Evolutionary conservation across 2,888 invertebrate genomes (phyloP), one percentile per base, ranked within the genome.

Genomic region (Nomada flava): DNA sequence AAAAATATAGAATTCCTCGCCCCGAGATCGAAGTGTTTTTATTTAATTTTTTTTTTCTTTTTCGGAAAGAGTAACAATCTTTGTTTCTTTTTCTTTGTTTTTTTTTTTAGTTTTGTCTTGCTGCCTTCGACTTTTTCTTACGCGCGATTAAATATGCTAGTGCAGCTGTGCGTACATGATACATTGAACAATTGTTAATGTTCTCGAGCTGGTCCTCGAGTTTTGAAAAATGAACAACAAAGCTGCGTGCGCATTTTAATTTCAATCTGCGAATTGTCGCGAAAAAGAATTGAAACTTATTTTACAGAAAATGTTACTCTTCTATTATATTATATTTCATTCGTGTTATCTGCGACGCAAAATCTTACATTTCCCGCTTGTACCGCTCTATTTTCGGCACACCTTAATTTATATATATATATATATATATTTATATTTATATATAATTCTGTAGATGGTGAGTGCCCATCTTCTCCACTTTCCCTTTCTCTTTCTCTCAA

Each of bases 281-380:
- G 13, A 23, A 60, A 26, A 13, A 50, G 23, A 29, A 68, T 4
- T 15, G 23, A 72, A 72, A n/a, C 20, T 67, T 42, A 50, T 42
- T 50, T 50, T 1, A 44, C n/a, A 57, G 52, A 62, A 53, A 60
- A 55, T 29, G n/a, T 77, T 62, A 74, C 62, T 63, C 7, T 63
- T 63, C 50, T 36, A 13, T 10, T 15, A 42, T 18, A n/a, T 7
- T 18, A 29, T 13, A 15, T 50, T 53, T 18, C 23, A 11, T 23
- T 53, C 26, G 11, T 13, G 29, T 44, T 36, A 36, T 65, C 52
- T 57, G n/a, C 44, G 55, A 52, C 52, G 68, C 29, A 68, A 62
- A 69, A 79, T 72, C 55, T 79, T 79, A 80, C 57, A 80, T 80
- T 63, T 80, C 63, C 67, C 80, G 62, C 72, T 80, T 79, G 72